Evolutionary conservation across 2,797 vertebrate species (phyloP).

Genomic region (Protonibea diacanthus): DNA sequence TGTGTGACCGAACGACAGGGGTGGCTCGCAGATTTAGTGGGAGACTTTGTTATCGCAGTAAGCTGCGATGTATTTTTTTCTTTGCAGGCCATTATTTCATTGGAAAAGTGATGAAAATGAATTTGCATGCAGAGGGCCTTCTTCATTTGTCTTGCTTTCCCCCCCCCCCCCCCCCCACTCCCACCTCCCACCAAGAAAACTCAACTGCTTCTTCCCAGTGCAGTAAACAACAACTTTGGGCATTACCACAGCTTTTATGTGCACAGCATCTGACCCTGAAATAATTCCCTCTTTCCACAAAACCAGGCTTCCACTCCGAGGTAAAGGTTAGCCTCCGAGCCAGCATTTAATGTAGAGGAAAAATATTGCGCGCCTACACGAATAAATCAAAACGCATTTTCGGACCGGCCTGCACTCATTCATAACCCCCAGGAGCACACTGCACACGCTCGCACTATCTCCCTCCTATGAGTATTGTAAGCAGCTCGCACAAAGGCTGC

Average conservation of each 20-base stretch:
- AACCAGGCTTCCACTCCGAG: slow-evolving; percentile 53
- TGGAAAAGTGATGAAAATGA: background rate
- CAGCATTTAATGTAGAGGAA: slow-evolving; percentile 69
- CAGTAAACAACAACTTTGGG: slow-evolving; percentile 57
- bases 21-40: slow-evolving; percentile 18
- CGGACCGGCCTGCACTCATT: slow-evolving; percentile 44
- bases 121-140: background rate
- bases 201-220: slow-evolving; percentile 31
- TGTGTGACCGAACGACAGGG: slow-evolving; percentile 44
- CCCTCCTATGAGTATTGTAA: slow-evolving; percentile 40
- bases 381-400: slow-evolving; percentile 76
- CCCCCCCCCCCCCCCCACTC: too few relatives aligned
- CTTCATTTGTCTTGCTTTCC: background rate
- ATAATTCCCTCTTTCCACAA: slow-evolving; percentile 57
- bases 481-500: slow-evolving; percentile 43
- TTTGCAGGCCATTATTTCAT: background rate
- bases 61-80: slow-evolving; percentile 6
- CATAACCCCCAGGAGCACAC: slow-evolving; percentile 42
- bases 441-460: slow-evolving; percentile 24
- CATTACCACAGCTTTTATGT: slow-evolving; percentile 62
- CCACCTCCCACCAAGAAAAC: background rate
- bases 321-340: slow-evolving; percentile 73
- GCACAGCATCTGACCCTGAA: slow-evolving; percentile 68
- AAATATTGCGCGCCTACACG: slow-evolving; percentile 59
- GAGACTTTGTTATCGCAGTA: slow-evolving; percentile 39